Evolutionary conservation across 2,113 vertebrate genomes (phyloP), one percentile per base, ranked within the genome.

Genomic region (Amphilophus citrinellus): DNA sequence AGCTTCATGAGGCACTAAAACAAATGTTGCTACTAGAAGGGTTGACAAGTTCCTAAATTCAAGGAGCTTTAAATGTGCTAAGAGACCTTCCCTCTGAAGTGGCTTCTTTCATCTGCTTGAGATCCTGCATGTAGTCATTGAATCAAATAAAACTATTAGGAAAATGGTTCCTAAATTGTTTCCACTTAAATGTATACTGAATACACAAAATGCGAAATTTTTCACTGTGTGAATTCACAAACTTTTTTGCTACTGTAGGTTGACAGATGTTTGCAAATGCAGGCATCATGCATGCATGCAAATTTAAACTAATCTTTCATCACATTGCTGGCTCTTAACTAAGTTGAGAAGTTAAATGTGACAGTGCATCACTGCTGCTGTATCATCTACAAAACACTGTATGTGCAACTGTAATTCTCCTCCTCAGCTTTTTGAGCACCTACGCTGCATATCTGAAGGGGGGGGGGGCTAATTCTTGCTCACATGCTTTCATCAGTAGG

Each of bases 401-500:
- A 1, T 14, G 71, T 2, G 1, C 61, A 65, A 60, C 59, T 66
- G 22, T 27, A 47, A 11, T 50, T 77, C 37, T 68, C 50, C 30
- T 50, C 20, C 35, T 42, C 27, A 30, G 8, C 32, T 24, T 61
- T 37, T 76, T 7, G 0, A 39, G 32, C 84, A 83, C 71, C 82
- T 11, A 66, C 59, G 4, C 79, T 6, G 44, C 71, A 85, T 87
- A 9, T 78, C 60, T 85, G 79, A 20, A 15, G 35, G 62, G 35
- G 58, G 22, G 37, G 9, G 20, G 30, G 7, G 2, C 62, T 83
- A 63, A 56, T 79, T 42, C 78, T 77, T 59, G 2, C 68, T 14
- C 14, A 0, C 73, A 73, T 83, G 24, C 73, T 35, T 88, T 27
- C 82, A 20, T 83, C 35, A 57, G 87, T 71, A 59, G 88, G 91